Base-by-base conservation (phyloP, 2,888 invertebrate genomes). In the Andrena hattorfiana region DNA sequence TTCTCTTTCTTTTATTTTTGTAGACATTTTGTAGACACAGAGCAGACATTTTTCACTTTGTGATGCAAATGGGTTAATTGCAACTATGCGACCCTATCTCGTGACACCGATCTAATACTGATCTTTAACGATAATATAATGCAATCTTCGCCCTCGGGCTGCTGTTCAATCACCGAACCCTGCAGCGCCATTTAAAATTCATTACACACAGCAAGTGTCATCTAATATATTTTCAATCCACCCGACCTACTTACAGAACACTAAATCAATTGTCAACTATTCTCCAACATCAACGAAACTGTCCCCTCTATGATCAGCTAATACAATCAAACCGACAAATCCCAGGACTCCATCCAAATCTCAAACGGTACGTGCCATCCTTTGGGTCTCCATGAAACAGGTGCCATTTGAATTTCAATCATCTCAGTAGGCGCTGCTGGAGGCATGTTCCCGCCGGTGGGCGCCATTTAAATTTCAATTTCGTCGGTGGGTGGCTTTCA, bases 391-490 rank as follows among this genome's bases (percentile, higher is more conserved):
- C 76, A n/a, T 49, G 56, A 77, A 56, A 51, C 64, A 77, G 69
- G 64, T 77, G 59, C 48, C 49, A 70, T 79, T 79, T 79, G 77
- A 51, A 77, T 66, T 70, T 60, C 26, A 68, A 78, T 68, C 35
- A 16, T 10, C 2, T 10, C 56, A 30, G 72, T 81, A 62, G 81
- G 67, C n/a, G 81, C 35, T 13, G n/a, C 26, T 66, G 56, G 35
- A 66, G 23, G n/a, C 30, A 42, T 35, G 10, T 56, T 48, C 66
- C 54, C 42, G 66, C 26, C 51, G 7, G 16, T 49, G 54, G 72
- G 16, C 28, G 71, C 32, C 49, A 59, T 72, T 81, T 78, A 28
- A 81, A 78, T 68, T 68, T 78, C 56, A 78, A 78, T 72, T 49
- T 28, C 16, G n/a, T 16, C 54, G n/a, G 54, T 78, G 35, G 67